These are phyloP conservation scores for Potorous gilbertii DNA, from an alignment of 2,797 vertebrate species.

Conservation along the genomic window DNA sequence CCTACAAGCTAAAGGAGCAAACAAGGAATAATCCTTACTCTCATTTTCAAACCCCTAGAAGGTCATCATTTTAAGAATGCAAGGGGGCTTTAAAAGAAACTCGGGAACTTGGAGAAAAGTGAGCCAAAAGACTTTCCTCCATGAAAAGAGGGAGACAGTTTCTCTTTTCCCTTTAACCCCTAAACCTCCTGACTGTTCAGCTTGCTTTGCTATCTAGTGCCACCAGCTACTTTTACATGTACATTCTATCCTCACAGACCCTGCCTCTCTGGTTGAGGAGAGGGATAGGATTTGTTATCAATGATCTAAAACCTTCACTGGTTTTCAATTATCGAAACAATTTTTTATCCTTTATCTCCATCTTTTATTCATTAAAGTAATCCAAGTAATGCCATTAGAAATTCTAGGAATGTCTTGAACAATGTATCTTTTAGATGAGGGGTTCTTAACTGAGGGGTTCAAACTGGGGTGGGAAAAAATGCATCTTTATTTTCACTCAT, in stretches of 20 bases:
- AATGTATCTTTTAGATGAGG: neutral
- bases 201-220: neutral
- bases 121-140: neutral
- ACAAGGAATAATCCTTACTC: neutral
- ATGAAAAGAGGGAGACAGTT: neutral
- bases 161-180: neutral
- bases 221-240: neutral
- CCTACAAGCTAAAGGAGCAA: neutral
- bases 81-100: neutral
- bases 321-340: neutral
- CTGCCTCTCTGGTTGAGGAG: neutral
- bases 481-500: neutral
- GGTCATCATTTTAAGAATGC: neutral
- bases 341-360: neutral
- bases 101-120: neutral
- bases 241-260: neutral
- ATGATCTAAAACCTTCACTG: neutral
- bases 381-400: neutral
- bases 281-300: neutral
- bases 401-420: neutral
- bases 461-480: neutral
- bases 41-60: neutral
- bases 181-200: neutral
- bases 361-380: neutral
- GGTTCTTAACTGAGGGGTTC: neutral